Conservation (phyloP, 2,888 invertebrate genomes). For the Spilosoma lubricipeda region DNA sequence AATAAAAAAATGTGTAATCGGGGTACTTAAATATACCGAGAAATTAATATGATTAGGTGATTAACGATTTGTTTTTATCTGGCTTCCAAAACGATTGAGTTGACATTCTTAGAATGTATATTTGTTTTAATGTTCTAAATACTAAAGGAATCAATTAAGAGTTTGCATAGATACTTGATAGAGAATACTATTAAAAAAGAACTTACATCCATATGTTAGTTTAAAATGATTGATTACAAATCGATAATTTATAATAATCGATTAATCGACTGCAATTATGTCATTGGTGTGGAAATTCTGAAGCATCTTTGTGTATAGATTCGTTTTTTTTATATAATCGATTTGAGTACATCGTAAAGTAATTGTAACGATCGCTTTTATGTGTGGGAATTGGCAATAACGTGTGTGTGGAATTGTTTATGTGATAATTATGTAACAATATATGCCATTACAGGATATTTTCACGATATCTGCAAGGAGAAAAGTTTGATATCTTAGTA, state of each 20-base stretch:
- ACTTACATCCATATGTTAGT: neutral
- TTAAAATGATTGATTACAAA: neutral
- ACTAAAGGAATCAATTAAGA: neutral
- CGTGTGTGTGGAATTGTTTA: slow-evolving; percentile 67
- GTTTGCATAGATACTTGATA: neutral
- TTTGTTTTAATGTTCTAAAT: slow-evolving; percentile 22
- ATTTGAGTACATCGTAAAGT: slow-evolving; percentile 27
- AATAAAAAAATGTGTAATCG: too few species aligned
- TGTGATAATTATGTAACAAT: slow-evolving; percentile 60
- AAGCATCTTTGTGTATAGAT: slow-evolving; percentile 18
- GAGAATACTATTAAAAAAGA: neutral
- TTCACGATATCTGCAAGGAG: slow-evolving; percentile 19
- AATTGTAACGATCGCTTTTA: slow-evolving; percentile 45
- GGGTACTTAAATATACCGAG: slow-evolving; percentile 52
- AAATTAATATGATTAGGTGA: slow-evolving; percentile 37
- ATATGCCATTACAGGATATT: slow-evolving; percentile 44
- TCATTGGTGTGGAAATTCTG: neutral
- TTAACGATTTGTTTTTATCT: slow-evolving; percentile 42
- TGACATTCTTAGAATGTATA: slow-evolving; percentile 63
- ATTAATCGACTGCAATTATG: slow-evolving; percentile 3
- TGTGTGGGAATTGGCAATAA: slow-evolving; percentile 71
- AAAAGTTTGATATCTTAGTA: neutral
- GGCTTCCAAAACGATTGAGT: slow-evolving; percentile 61
- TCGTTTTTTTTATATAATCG: slow-evolving; percentile 10
- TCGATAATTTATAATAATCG: neutral